Evolutionary conservation across 1,140 invertebrate species (phyloP).

Genomic region (Drosophila burlai): DNA sequence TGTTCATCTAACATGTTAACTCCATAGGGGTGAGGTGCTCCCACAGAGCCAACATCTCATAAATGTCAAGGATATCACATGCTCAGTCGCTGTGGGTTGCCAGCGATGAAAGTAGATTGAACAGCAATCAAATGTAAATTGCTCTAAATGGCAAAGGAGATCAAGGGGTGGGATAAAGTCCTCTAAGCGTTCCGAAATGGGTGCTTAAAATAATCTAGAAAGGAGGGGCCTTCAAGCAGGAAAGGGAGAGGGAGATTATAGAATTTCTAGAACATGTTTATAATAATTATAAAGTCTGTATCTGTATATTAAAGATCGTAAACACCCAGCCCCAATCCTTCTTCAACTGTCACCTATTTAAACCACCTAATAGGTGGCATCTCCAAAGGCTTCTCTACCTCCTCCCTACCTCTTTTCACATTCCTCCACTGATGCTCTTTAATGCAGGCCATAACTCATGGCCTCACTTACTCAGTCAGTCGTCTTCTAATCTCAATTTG

Average conservation of each 20-base stretch:
- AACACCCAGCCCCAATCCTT: not conserved
- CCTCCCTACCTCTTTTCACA: not conserved
- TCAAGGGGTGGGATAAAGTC: constrained; percentile 11
- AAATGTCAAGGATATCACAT: constrained; percentile 67
- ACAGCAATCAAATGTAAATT: constrained; percentile 50
- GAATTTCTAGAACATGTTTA: not conserved
- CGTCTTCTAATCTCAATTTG: constrained; percentile 66
- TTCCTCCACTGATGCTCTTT: constrained; percentile 44
- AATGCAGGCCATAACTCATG: constrained; percentile 75
- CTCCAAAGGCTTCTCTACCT: not conserved
- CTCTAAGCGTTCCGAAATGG: constrained; percentile 34
- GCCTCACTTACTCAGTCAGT: constrained; percentile 47
- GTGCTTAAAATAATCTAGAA: constrained; percentile 30
- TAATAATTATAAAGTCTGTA: not conserved
- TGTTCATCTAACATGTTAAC: constrained; percentile 29
- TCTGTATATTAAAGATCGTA: too few species aligned
- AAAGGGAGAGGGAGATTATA: too few species aligned
- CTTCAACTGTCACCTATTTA: constrained; percentile 12
- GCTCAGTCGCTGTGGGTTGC: constrained; percentile 13
- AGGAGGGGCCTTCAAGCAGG: not conserved
- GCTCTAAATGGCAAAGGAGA: constrained; percentile 7
- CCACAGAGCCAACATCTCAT: constrained; percentile 44
- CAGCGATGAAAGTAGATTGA: constrained; percentile 48
- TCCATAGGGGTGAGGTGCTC: not conserved
- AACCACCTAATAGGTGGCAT: constrained; percentile 27